Conservation (phyloP, 2,113 vertebrate genomes). For the Willisornis vidua region DNA sequence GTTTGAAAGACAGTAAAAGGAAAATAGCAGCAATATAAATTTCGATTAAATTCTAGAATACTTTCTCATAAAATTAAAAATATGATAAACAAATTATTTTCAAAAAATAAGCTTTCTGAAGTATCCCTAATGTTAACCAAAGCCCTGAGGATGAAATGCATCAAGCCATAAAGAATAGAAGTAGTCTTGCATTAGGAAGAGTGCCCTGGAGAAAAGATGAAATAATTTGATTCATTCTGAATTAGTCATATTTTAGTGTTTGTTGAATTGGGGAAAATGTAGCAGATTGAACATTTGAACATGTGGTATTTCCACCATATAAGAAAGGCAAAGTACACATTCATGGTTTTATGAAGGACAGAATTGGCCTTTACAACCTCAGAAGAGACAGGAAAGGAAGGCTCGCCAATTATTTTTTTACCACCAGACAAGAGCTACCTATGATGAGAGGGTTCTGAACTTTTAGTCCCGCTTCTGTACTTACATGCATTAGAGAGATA, state of each 20-base stretch:
- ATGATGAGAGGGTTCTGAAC: neutral
- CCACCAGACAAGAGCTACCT: neutral
- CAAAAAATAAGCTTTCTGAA: conserved; percentile 38
- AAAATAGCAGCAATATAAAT: neutral
- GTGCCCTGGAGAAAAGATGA: conserved; percentile 20
- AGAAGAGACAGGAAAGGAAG: neutral
- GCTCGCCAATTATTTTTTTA: neutral
- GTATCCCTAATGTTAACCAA: conserved; percentile 6
- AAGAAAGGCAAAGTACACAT: neutral
- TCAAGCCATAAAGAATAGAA: conserved; percentile 18
- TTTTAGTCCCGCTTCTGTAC: neutral
- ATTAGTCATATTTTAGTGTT: conserved; percentile 31
- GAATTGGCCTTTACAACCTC: neutral
- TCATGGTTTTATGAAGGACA: neutral
- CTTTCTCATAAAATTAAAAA: neutral
- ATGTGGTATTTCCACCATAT: neutral
- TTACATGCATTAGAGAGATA: neutral
- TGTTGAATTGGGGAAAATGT: conserved; percentile 22
- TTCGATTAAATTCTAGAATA: neutral
- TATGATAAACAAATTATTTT: conserved; percentile 18
- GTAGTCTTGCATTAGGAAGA: neutral
- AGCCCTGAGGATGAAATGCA: neutral
- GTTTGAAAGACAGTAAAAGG: neutral
- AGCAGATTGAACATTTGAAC: neutral
- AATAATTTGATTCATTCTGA: conserved; percentile 50